phyloP scores from a whole-genome alignment of 2,888 invertebrate genomes.

The Adela reaumurella region DNA sequence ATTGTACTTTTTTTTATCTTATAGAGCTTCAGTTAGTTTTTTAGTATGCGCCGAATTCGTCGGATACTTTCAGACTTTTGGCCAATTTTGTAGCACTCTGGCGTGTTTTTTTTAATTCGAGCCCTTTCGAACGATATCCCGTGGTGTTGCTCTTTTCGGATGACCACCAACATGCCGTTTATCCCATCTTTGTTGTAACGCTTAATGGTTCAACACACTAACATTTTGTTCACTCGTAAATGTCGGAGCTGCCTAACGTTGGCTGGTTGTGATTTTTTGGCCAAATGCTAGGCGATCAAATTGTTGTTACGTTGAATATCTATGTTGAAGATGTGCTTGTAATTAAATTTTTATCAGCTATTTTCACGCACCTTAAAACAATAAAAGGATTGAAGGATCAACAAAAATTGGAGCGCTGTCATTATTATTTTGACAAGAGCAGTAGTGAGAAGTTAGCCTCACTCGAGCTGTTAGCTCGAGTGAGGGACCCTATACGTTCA shows the following conservation, averaged over 20 bases:
- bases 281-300: background rate
- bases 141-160: background rate
- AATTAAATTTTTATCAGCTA: background rate
- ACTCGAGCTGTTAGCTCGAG: too few relatives aligned
- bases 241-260: conserved; percentile 1
- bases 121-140: background rate
- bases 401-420: background rate
- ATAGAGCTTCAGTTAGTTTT: conserved; percentile 4
- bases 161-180: background rate
- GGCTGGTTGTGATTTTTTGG: background rate
- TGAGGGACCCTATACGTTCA: too few relatives aligned
- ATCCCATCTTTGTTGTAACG: background rate
- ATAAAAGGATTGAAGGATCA: background rate
- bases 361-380: background rate
- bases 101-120: background rate
- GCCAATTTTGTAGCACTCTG: background rate
- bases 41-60: conserved; percentile 2
- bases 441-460: background rate
- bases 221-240: conserved; percentile 1
- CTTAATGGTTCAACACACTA: background rate
- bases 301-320: background rate
- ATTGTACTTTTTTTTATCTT: conserved; percentile 4
- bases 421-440: background rate
- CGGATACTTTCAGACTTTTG: background rate
- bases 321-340: background rate